Evolutionary conservation across 2,888 invertebrate genomes (phyloP).

Genomic region (Eremobia ochroleuca): DNA sequence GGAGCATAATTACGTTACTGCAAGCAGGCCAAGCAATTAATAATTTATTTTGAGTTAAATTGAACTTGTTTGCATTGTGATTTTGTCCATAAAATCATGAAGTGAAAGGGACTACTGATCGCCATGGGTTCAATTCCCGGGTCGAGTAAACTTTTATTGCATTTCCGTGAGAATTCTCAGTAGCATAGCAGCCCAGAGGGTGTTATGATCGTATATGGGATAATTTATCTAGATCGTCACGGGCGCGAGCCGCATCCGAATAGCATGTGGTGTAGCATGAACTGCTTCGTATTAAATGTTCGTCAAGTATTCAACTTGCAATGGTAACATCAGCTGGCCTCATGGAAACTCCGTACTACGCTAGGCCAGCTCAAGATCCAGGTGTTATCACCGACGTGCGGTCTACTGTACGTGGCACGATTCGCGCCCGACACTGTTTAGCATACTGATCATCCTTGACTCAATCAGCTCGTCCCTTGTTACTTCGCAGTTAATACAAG

Average conservation of each 20-base stretch:
- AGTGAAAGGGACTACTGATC: not conserved
- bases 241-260: not conserved
- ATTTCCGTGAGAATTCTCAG: conserved; percentile 1
- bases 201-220: not conserved
- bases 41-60: not conserved
- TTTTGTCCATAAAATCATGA: not conserved
- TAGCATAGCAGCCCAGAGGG: not conserved
- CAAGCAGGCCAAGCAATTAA: conserved; percentile 1
- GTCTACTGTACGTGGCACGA: not conserved
- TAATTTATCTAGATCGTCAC: not conserved
- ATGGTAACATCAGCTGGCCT: not conserved
- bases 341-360: not conserved
- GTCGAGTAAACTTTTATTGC: not conserved
- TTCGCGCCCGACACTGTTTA: not conserved
- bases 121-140: not conserved
- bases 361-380: not conserved
- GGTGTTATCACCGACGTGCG: not conserved
- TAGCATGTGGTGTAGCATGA: not conserved
- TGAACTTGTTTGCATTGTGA: not conserved
- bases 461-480: not conserved
- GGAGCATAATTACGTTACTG: not conserved
- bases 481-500: not conserved
- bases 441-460: not conserved
- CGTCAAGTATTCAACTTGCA: not conserved
- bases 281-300: not conserved